Percentiles rank a stretch among this genome's conserved stretches.
Evolutionary conservation across 2,797 vertebrate species (phyloP).

Genomic region (Sparus aurata): DNA sequence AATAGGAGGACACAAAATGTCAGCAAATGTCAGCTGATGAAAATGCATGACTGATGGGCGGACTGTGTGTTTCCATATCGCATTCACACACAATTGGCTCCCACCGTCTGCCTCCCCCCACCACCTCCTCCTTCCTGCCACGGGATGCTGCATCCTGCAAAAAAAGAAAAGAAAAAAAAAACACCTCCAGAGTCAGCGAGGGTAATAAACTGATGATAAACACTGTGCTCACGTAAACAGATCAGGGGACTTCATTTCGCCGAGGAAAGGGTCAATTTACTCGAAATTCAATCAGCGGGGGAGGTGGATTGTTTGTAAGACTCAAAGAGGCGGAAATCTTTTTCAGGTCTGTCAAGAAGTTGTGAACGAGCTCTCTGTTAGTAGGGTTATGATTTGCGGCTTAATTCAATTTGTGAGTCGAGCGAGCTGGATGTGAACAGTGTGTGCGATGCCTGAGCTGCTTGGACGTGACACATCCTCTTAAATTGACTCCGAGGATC

Average conservation of each 20-base stretch:
- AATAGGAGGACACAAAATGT: conserved; percentile 69
- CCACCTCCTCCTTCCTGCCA: conserved; percentile 12
- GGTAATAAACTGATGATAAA: conserved; percentile 70
- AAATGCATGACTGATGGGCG: conserved; percentile 72
- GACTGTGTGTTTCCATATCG: conserved; percentile 60
- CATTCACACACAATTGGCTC: conserved; percentile 66
- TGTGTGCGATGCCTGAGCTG: conserved; percentile 5
- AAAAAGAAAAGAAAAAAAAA: not conserved
- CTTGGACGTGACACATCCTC: conserved; percentile 8
- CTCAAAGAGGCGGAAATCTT: conserved; percentile 32
- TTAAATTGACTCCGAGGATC: not conserved
- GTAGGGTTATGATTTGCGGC: conserved; percentile 23
- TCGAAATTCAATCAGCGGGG: conserved; percentile 49
- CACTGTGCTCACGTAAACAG: conserved; percentile 44
- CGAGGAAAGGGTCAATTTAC: conserved; percentile 48
- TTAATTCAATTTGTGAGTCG: conserved; percentile 38
- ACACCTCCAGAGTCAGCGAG: conserved; percentile 49
- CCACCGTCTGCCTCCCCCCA: conserved; percentile 7
- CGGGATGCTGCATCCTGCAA: conserved; percentile 31
- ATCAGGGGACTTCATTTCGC: conserved; percentile 54
- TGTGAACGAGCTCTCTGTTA: conserved; percentile 25
- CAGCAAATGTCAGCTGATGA: conserved; percentile 79
- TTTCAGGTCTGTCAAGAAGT: conserved; percentile 33
- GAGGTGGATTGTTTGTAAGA: conserved; percentile 18
- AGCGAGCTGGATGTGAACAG: conserved; percentile 12